Evolutionary conservation across 2,113 vertebrate genomes (phyloP).

Genomic region (Pedionomus torquatus): DNA sequence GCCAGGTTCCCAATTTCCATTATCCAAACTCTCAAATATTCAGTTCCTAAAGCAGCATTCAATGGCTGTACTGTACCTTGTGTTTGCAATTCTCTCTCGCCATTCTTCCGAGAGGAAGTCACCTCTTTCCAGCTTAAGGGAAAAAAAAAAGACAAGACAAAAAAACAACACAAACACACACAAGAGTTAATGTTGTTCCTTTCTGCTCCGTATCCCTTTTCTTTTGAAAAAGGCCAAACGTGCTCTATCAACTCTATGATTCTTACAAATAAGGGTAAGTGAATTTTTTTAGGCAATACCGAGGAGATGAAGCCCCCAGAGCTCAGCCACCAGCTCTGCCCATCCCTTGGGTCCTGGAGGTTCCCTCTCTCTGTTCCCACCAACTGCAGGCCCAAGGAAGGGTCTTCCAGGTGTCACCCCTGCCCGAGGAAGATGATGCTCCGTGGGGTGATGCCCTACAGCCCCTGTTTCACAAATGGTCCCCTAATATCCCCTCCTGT

Average conservation of each 20-base stretch:
- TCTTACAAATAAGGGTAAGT: neutral
- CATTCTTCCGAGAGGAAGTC: conserved; percentile 99
- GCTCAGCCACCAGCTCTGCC: neutral
- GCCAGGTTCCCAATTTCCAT: conserved; percentile 59
- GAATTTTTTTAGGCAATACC: neutral
- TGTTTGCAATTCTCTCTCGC: conserved; percentile 97
- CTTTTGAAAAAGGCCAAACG: neutral
- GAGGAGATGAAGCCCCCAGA: neutral
- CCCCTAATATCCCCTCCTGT: neutral
- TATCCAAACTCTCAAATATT: neutral
- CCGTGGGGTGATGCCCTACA: accelerated
- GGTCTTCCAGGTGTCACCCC: accelerated
- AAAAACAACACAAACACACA: neutral
- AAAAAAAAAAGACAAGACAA: conserved; percentile 7
- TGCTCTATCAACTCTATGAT: neutral
- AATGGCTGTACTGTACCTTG: conserved; percentile 82
- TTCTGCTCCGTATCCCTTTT: neutral
- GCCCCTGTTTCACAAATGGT: accelerated
- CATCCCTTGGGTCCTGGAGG: neutral
- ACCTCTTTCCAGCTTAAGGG: conserved; percentile 92
- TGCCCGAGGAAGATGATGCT: neutral
- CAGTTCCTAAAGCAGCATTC: neutral
- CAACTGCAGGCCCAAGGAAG: accelerated
- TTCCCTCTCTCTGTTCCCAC: neutral
- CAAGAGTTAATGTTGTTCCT: neutral